Percentiles rank a stretch among this genome's conserved stretches.
Conservation (phyloP, 2,797 vertebrate genomes). For the Pteropus rufus region DNA sequence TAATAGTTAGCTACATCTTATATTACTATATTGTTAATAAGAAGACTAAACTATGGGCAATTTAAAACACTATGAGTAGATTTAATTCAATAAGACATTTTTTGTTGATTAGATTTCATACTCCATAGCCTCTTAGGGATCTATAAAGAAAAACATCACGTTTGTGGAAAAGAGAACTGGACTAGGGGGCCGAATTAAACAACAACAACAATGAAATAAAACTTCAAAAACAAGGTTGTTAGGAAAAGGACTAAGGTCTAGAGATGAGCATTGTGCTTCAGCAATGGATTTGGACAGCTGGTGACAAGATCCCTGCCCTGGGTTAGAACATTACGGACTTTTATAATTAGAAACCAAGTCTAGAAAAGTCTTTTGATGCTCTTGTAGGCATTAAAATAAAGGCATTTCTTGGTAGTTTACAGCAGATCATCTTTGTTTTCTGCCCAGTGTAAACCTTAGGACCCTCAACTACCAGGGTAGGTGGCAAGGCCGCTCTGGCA, state of each 20-base stretch:
- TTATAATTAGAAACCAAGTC: neutral
- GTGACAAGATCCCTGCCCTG: neutral
- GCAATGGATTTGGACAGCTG: neutral
- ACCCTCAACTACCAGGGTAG: too few relatives aligned
- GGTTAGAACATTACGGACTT: neutral
- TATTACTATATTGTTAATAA: constrained; percentile 1
- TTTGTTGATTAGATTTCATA: neutral
- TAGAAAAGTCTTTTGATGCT: neutral
- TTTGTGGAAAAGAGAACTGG: neutral
- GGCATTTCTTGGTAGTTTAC: neutral
- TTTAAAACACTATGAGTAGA: neutral
- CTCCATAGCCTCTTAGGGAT: neutral
- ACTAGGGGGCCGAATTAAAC: neutral
- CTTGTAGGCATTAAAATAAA: neutral
- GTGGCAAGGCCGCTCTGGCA: too few relatives aligned
- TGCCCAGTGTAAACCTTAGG: neutral
- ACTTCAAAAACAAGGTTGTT: neutral
- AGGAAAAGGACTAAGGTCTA: neutral
- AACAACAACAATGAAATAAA: neutral
- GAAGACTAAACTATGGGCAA: neutral
- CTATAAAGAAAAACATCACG: neutral
- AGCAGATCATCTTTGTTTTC: neutral
- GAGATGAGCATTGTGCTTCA: neutral
- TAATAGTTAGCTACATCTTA: neutral
- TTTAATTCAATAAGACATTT: neutral